Evolutionary conservation across 1,140 invertebrate species (phyloP), one percentile per base, ranked within the genome.

Genomic region (Anoplolepis gracilipes): DNA sequence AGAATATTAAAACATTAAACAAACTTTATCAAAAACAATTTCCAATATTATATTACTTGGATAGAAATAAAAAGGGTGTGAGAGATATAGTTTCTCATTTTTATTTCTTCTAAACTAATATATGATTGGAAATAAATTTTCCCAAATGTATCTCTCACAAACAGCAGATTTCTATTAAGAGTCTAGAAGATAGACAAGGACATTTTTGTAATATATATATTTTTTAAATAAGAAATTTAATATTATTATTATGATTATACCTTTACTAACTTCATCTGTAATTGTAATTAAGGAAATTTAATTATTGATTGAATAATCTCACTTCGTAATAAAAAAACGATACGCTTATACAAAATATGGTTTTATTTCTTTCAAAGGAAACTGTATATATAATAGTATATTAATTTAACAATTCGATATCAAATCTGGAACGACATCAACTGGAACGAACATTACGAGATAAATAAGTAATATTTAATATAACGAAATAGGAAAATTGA

Each of bases 401-500:
- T 46, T 76, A 64, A 84, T 36, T 53, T 28, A 57, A n/a, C 64
- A 81, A 61, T 61, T 59, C 19, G 22, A 42, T 59, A 62, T 61
- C 8, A 49, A 77, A 25, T 28, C 22, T 16, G n/a, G n/a, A n/a
- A n/a, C n/a, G n/a, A n/a, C n/a, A n/a, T 36, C 64, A 42, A 28
- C 13, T n/a, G 28, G 39, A 46, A 59, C 1, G n/a, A 11, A 76
- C 1, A 49, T 72, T 49, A 64, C 16, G 49, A 53, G 13, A 46
- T 22, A n/a, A 70, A n/a, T n/a, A n/a, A 89, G 57, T 42, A 75
- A 76, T 62, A 57, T 87, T 59, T 73, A 88, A 90, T 88, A 88
- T 42, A 42, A 87, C 59, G 39, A 84, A 88, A 90, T 85, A 76
- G 57, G 76, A 87, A 67, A 55, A 46, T 28, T 10, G 42, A 33